Conservation (phyloP, 2,888 invertebrate species). For the Mactromeris polynyma region DNA sequence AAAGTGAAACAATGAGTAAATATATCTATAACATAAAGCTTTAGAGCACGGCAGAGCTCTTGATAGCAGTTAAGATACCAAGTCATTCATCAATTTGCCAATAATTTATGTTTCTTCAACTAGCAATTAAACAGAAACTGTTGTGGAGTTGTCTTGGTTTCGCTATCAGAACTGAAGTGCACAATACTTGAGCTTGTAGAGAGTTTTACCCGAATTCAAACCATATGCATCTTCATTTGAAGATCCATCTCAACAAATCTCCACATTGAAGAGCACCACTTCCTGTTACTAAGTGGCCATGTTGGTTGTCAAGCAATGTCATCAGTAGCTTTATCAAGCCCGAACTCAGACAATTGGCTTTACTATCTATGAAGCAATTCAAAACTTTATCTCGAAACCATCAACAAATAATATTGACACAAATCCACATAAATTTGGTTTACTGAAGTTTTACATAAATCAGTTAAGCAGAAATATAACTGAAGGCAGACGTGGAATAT, state of each 20-base stretch:
- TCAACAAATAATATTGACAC: conserved; percentile 31
- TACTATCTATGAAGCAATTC: conserved; percentile 31
- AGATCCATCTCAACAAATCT: conserved; percentile 51
- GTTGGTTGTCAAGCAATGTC: conserved; percentile 71
- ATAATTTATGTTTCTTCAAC: conserved; percentile 40
- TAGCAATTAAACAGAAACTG: conserved; percentile 38
- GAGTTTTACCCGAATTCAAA: conserved; percentile 53
- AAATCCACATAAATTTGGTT: conserved; percentile 19
- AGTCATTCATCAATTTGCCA: not conserved
- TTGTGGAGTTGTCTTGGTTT: conserved; percentile 27
- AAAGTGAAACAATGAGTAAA: conserved; percentile 14
- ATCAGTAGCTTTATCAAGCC: conserved; percentile 49
- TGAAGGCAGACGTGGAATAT: not conserved
- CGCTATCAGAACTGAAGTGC: conserved; percentile 50
- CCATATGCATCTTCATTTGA: conserved; percentile 48
- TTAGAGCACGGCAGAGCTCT: not conserved
- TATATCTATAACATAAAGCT: not conserved
- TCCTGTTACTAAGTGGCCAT: conserved; percentile 68
- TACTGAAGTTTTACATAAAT: not conserved
- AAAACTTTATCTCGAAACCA: conserved; percentile 28
- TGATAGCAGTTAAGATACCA: not conserved
- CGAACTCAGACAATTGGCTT: conserved; percentile 35
- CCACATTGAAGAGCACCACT: conserved; percentile 63
- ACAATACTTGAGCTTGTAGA: conserved; percentile 36
- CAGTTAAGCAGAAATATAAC: not conserved